Evolutionary conservation across 2,113 vertebrate genomes (phyloP), one percentile per base, ranked within the genome.

Genomic region (Sorex araneus): DNA sequence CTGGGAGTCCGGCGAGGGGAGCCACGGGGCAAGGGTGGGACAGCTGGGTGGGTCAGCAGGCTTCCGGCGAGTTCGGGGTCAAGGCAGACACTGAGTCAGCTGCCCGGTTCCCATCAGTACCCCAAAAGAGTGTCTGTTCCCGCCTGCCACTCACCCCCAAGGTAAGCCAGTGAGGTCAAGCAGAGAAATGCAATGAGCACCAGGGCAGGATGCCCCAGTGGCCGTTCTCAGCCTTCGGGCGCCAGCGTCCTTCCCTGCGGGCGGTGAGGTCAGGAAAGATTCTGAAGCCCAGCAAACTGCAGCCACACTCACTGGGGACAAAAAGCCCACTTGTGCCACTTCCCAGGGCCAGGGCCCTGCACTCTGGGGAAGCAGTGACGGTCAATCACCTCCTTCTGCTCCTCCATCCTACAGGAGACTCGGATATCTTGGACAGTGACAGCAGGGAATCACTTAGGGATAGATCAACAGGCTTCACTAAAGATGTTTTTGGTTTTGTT

Each of bases 181-280:
- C 64, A 64, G 71, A 34, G 11, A 19, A 60, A 60, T 21, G 21
- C 18, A 19, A 7, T 60, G 57, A 60, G 57, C 21, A 60, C 19
- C 57, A 60, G 23, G 57, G 57, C 18, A 23, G 18, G 23, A 23
- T 60, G 57, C 23, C 4, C 57, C 2, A 7, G 57, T 60, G 18
- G 6, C n/a, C 18, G 47, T 71, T 47, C 34, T 16, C 15, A 34
- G 1, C 0, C 0, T 32, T 4, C 1, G 27, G 40, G 64, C 13
- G 16, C n/a, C 4, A 27, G 27, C 6, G 3, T 73, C 13, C 28
- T 70, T 8, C 18, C 57, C 30, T 1, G 45, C 18, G 63, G 69
- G 19, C 7, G 3, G 3, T n/a, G 15, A 43, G 6, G 27, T 34
- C 9, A 71, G 84, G 64, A 77, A 47, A 73, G 9, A 83, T 66